Conservation (phyloP, 1,140 invertebrate species). For the Stegodyphus mimosarum region DNA sequence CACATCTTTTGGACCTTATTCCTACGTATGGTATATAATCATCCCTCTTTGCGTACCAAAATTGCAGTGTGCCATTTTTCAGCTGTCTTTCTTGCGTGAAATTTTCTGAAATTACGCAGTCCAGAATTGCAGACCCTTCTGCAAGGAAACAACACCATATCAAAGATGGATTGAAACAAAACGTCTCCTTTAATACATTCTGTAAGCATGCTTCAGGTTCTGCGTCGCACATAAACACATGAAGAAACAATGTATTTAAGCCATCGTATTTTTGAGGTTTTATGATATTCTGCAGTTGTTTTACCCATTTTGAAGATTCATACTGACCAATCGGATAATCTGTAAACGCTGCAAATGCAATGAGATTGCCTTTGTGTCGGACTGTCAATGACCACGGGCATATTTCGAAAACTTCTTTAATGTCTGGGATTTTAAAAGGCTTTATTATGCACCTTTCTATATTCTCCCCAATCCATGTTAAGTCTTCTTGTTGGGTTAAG, state of each 20-base stretch:
- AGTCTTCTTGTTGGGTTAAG: no score
- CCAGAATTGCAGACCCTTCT: background rate
- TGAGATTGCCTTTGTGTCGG: background rate
- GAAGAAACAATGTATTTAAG: conserved; percentile 33
- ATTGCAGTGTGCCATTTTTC: background rate
- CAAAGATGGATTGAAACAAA: conserved; percentile 1
- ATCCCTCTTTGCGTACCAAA: conserved; percentile 3
- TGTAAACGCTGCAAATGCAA: conserved; percentile 16
- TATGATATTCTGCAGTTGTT: background rate
- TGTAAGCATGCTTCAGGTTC: background rate
- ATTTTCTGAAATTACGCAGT: background rate
- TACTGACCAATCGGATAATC: conserved; percentile 14
- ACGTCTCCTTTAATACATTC: conserved; percentile 15
- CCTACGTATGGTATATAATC: conserved; percentile 15
- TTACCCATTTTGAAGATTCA: background rate
- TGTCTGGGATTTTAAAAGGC: conserved; percentile 1
- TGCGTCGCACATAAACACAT: conserved; percentile 1
- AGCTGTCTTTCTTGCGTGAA: background rate
- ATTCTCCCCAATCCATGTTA: background rate
- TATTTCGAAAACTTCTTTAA: conserved; percentile 23
- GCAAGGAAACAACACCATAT: conserved; percentile 24
- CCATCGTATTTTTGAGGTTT: background rate
- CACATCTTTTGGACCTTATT: conserved; percentile 27
- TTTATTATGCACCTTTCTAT: background rate
- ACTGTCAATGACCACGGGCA: conserved; percentile 15